A percentile compares a stretch with the other conserved stretches of the same genome.
phyloP scores from a whole-genome alignment of 2,113 vertebrate species.

The Oreochromis spilurus region DNA sequence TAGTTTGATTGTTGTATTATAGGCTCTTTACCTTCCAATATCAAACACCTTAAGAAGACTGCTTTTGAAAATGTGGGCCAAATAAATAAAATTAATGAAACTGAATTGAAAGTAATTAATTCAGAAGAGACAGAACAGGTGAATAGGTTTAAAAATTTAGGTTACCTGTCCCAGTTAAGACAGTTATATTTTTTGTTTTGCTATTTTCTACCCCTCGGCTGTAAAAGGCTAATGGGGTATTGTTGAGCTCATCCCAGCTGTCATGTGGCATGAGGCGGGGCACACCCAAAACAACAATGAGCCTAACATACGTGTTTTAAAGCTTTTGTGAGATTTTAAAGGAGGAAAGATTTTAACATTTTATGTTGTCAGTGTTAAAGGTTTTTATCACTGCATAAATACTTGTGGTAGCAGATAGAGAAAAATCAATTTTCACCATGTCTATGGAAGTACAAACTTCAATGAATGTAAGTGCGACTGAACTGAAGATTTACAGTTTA shows the following conservation, averaged over 20 bases:
- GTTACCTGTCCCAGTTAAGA: not conserved
- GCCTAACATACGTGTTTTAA: fast-evolving
- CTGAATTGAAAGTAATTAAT: not conserved
- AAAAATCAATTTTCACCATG: not conserved
- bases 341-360: not conserved
- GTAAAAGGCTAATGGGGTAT: not conserved
- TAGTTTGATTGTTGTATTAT: not conserved
- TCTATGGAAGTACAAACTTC: not conserved
- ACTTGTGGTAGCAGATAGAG: not conserved
- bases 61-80: not conserved
- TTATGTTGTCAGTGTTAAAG: not conserved
- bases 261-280: not conserved
- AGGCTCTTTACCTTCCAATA: not conserved
- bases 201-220: not conserved
- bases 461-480: not conserved
- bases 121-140: not conserved
- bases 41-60: not conserved
- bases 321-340: fast-evolving
- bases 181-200: not conserved
- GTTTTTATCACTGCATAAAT: fast-evolving
- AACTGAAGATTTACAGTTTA: not conserved
- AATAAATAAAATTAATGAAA: not conserved
- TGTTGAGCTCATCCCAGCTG: not conserved
- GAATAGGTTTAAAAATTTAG: not conserved
- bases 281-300: not conserved